Conservation (phyloP, 2,113 vertebrate genomes). For the Apodemus sylvaticus region DNA sequence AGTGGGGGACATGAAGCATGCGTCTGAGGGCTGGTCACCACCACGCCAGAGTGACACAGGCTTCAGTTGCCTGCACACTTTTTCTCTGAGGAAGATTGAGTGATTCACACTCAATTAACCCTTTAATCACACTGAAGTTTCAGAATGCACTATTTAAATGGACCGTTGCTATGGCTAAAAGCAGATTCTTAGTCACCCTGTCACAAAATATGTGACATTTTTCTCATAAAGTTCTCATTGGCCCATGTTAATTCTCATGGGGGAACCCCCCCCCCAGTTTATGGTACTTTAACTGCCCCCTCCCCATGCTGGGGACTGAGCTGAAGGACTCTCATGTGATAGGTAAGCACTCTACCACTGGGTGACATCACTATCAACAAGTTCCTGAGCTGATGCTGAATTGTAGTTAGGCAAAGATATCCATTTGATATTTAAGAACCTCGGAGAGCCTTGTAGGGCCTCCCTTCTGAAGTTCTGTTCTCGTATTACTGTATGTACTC, state of each 20-base stretch:
- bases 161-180: neutral
- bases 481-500: neutral
- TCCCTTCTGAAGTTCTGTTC: neutral
- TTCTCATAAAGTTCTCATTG: conserved; percentile 3
- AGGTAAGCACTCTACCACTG: neutral
- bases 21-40: neutral
- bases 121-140: neutral
- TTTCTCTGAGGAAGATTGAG: neutral
- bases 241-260: neutral
- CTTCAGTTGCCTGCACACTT: neutral
- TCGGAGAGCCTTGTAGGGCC: neutral
- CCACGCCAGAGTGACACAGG: neutral
- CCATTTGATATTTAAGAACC: neutral
- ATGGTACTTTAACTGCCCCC: neutral
- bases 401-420: neutral
- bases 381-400: neutral
- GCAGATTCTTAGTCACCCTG: conserved; percentile 19
- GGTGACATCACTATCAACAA: neutral
- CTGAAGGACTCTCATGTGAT: neutral
- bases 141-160: conserved; percentile 12
- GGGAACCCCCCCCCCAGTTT: neutral
- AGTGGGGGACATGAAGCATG: neutral
- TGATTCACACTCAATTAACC: neutral
- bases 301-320: neutral
- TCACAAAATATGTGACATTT: neutral